Base-by-base conservation (phyloP, 2,113 vertebrate species). In the Neodon shergylaensis region DNA sequence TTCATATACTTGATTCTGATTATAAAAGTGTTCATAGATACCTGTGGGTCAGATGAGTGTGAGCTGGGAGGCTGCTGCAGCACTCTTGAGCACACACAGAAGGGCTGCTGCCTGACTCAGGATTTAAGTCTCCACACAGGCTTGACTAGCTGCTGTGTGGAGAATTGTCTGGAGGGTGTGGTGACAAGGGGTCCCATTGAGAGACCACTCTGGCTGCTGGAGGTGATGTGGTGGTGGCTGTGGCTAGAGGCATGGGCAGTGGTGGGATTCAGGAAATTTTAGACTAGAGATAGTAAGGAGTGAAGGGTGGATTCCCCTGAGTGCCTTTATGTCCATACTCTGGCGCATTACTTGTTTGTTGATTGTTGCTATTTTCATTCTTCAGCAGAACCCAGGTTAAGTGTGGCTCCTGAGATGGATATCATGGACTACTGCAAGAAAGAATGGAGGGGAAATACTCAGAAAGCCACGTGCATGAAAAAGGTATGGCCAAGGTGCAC, bases 401-500 rank as follows among this genome's bases (percentile, higher is more conserved):
- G 99, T 88, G 96, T 99, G 96, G 98, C 98, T 47, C 98, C 99
- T 6, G 98, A 99, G 90, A 97, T 99, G 98, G 99, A 99, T 39
- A 98, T 99, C 87, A 98, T 99, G 98, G 98, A 98, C 31, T 99
- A 99, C 95, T 99, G 99, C 95, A 98, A 99, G 96, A 98, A 98
- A 83, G 99, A 99, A 97, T 99, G 99, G 99, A 99, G 98, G 97
- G 99, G 99, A 96, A 99, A 99, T 82, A 99, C 99, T 4, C 98
- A 99, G 92, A 99, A 98, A 98, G 99, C 99, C 87, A 98, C 98
- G 58, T 98, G 98, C 66, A 99, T 99, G 97, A 99, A 98, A 98
- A 99, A 99, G 99, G 99, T 99, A 92, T 3, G n/a, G 36, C 83
- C 28, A 14, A 36, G 21, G 22, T 26, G 9, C 58, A 6, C 58